Evolutionary conservation across 2,888 invertebrate genomes (phyloP).

Genomic region (Penaeus monodon): DNA sequence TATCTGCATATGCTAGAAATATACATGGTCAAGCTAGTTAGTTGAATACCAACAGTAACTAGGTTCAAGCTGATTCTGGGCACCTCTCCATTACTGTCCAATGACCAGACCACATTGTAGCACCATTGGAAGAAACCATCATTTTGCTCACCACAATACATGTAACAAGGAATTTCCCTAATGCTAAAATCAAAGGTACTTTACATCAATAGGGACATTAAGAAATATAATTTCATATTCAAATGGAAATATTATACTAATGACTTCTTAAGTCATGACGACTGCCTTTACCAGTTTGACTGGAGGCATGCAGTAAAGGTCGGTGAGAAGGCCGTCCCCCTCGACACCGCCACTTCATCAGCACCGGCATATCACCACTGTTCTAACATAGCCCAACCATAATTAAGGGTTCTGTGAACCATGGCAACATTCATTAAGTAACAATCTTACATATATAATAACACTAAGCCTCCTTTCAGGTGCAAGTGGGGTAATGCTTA

Average conservation of each 20-base stretch:
- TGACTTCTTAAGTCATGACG: constrained; percentile 52
- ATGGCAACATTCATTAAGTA: constrained; percentile 47
- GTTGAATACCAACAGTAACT: constrained; percentile 26
- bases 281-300: constrained; percentile 32
- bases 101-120: constrained; percentile 50
- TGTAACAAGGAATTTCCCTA: constrained; percentile 27
- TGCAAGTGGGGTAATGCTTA: constrained; percentile 43
- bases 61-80: constrained; percentile 28
- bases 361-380: constrained; percentile 39
- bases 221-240: constrained; percentile 59
- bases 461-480: constrained; percentile 48
- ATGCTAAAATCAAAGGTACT: constrained; percentile 41
- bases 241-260: constrained; percentile 50
- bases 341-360: constrained; percentile 24
- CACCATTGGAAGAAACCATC: constrained; percentile 53
- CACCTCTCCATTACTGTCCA: constrained; percentile 32
- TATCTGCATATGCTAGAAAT: no score
- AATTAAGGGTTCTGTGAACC: constrained; percentile 26
- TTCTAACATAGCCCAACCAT: constrained; percentile 14
- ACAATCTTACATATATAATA: constrained; percentile 53
- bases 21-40: constrained; percentile 29
- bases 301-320: constrained; percentile 33
- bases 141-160: constrained; percentile 48
- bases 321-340: constrained; percentile 10
- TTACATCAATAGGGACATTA: constrained; percentile 57